phyloP scores from a whole-genome alignment of 2,888 invertebrate genomes.

The Heliconius cydno region DNA sequence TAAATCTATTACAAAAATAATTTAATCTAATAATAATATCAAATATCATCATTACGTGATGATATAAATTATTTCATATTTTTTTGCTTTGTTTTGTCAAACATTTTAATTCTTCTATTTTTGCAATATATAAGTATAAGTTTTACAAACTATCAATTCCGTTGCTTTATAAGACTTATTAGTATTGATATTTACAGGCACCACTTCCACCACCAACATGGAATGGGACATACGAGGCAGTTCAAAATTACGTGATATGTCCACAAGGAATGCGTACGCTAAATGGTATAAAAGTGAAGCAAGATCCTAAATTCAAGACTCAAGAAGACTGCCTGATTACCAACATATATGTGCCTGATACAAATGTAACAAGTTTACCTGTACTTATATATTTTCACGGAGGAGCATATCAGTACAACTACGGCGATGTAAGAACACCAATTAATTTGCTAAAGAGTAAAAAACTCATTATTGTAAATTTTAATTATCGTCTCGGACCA shows the following conservation, averaged over 20 bases:
- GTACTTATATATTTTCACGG: slow-evolving; percentile 73
- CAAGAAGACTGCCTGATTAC: slow-evolving; percentile 54
- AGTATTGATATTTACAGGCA: slow-evolving; percentile 47
- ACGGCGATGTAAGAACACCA: slow-evolving; percentile 51
- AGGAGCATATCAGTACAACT: slow-evolving; percentile 67
- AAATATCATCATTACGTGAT: too few relatives aligned
- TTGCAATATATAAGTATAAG: too few relatives aligned
- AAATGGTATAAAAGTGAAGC: not conserved
- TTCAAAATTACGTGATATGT: slow-evolving; percentile 52
- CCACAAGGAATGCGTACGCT: slow-evolving; percentile 49
- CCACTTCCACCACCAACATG: slow-evolving; percentile 59
- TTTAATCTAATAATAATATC: too few relatives aligned
- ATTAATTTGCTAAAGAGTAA: slow-evolving; percentile 54
- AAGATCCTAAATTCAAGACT: not conserved
- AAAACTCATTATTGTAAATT: slow-evolving; percentile 56
- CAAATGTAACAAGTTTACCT: slow-evolving; percentile 52
- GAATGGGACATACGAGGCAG: slow-evolving; percentile 55
- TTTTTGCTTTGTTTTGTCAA: too few relatives aligned
- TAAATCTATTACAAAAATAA: too few relatives aligned
- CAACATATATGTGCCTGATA: slow-evolving; percentile 53
- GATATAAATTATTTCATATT: too few relatives aligned
- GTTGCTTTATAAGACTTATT: too few relatives aligned
- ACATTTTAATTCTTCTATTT: too few relatives aligned
- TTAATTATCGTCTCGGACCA: slow-evolving; percentile 45
- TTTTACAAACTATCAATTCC: too few relatives aligned